Conservation (phyloP, 2,888 invertebrate genomes). For the Arge pagana region DNA sequence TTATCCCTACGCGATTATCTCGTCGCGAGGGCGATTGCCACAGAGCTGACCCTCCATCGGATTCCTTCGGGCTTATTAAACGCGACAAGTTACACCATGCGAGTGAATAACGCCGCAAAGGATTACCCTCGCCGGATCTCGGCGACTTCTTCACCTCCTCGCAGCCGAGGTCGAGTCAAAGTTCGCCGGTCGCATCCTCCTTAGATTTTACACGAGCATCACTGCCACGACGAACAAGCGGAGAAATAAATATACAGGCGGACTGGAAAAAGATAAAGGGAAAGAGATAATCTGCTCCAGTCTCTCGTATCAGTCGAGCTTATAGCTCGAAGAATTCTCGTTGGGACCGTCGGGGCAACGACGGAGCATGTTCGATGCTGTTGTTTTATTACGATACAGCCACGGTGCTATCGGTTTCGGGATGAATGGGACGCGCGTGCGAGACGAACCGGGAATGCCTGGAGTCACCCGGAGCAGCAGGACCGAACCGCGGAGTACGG, state of each 20-base stretch:
- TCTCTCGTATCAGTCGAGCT: too few species aligned
- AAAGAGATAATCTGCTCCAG: too few species aligned
- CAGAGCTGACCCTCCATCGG: too few species aligned
- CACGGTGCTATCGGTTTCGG: constrained; percentile 16
- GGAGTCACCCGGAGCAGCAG: constrained; percentile 20
- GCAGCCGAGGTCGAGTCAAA: too few species aligned
- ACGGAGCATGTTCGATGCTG: constrained; percentile 32
- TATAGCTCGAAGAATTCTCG: too few species aligned
- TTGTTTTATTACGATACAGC: constrained; percentile 31
- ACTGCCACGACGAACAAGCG: too few species aligned
- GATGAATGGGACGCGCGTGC: constrained; percentile 31
- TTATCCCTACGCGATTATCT: constrained; percentile 20
- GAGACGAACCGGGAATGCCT: constrained; percentile 17
- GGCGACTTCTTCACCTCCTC: too few species aligned
- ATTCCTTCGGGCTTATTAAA: constrained; percentile 19
- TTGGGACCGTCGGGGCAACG: too few species aligned
- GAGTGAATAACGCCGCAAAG: constrained; percentile 5
- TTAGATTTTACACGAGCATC: too few species aligned
- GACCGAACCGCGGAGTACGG: constrained; percentile 24
- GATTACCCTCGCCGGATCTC: constrained; percentile 7
- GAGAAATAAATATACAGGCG: too few species aligned
- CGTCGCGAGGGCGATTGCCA: constrained; percentile 9
- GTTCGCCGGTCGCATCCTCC: too few species aligned
- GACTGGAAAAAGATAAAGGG: too few species aligned
- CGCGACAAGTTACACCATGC: constrained; percentile 18